Conservation (phyloP, 2,113 vertebrate species). For the Donacobius atricapilla region DNA sequence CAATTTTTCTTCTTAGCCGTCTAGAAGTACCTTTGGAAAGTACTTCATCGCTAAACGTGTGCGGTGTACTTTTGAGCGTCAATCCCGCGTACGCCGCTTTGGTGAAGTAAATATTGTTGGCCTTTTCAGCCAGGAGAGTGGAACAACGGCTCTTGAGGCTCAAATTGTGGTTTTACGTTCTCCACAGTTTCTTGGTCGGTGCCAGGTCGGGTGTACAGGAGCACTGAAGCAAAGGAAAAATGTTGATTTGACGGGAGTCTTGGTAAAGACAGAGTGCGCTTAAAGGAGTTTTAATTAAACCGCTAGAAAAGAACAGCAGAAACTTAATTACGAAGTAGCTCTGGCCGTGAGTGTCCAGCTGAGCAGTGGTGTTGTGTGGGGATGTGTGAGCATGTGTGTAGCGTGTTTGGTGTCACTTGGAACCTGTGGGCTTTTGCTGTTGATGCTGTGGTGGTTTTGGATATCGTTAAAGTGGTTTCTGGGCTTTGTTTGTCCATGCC, state of each 20-base stretch:
- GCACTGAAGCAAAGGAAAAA: neutral
- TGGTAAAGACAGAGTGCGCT: neutral
- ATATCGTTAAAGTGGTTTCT: neutral
- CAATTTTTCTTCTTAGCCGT: neutral
- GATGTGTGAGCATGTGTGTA: neutral
- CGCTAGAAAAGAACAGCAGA: slow-evolving; percentile 34
- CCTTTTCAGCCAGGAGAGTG: neutral
- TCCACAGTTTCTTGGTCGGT: neutral
- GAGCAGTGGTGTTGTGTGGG: neutral
- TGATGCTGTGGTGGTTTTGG: slow-evolving; percentile 19
- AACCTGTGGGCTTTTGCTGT: neutral
- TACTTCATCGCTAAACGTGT: accelerated
- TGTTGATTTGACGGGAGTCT: slow-evolving; percentile 1
- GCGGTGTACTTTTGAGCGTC: neutral
- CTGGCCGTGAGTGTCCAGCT: neutral
- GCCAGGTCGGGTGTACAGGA: neutral
- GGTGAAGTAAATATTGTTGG: slow-evolving; percentile 12
- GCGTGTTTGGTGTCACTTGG: neutral
- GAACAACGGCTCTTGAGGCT: neutral
- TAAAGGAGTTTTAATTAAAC: slow-evolving; percentile 51
- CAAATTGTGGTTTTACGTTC: neutral
- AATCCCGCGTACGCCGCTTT: neutral
- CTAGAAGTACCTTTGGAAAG: neutral
- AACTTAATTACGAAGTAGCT: neutral
- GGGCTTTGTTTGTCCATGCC: slow-evolving; percentile 17